A percentile compares a stretch with the other conserved stretches of the same genome.
Evolutionary conservation across 2,888 invertebrate genomes (phyloP).

Genomic region (Andrena fulva): DNA sequence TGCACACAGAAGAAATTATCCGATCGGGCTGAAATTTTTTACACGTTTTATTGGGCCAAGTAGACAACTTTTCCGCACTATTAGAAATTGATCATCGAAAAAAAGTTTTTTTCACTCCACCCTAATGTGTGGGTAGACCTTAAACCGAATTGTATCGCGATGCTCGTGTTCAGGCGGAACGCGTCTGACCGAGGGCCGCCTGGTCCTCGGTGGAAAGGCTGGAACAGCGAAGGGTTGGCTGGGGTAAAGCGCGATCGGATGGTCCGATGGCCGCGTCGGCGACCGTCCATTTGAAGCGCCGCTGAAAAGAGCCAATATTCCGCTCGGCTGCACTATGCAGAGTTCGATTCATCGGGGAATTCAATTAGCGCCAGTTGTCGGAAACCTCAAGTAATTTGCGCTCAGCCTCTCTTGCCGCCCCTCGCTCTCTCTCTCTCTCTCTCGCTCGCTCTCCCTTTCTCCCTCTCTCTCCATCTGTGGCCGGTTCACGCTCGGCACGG

Average conservation of each 20-base stretch:
- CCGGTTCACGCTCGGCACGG: too few relatives aligned
- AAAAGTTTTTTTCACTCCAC: too few relatives aligned
- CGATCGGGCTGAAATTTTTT: too few relatives aligned
- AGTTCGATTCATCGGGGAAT: conserved; percentile 82
- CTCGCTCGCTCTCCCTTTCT: neutral
- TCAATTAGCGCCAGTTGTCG: conserved; percentile 83
- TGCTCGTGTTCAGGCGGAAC: conserved; percentile 6
- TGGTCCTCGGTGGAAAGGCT: conserved; percentile 12
- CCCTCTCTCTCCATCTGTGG: too few relatives aligned
- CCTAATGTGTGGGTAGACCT: neutral
- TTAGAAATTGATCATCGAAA: too few relatives aligned
- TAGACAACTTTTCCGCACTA: too few relatives aligned
- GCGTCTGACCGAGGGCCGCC: conserved; percentile 8
- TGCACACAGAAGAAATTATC: too few relatives aligned
- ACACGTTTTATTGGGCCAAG: too few relatives aligned
- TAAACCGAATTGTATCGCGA: conserved; percentile 16
- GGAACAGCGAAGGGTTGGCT: conserved; percentile 26
- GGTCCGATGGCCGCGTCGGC: conserved; percentile 45
- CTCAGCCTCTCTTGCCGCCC: conserved; percentile 49
- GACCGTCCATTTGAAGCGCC: conserved; percentile 69
- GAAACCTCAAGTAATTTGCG: conserved; percentile 83
- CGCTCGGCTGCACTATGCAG: conserved; percentile 73
- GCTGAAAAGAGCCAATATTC: conserved; percentile 82
- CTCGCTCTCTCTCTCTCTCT: conserved; percentile 6
- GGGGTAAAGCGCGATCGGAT: conserved; percentile 47